Percentiles rank a stretch among this genome's conserved stretches.
Conservation (phyloP, 2,113 vertebrate species). For the Neotoma lepida region DNA sequence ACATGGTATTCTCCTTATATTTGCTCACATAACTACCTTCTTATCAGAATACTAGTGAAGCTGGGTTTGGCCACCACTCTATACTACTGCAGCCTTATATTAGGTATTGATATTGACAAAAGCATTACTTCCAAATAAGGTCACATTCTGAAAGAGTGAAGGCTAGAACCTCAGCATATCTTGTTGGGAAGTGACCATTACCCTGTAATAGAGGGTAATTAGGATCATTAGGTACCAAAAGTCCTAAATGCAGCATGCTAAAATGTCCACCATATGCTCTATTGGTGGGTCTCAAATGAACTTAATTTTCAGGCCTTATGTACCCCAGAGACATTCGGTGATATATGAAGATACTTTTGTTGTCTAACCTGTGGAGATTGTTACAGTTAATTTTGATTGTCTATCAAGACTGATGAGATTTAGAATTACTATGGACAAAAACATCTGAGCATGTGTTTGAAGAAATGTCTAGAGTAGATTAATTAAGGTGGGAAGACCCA, state of each 20-base stretch:
- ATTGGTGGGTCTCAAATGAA: not conserved
- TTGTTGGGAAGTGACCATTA: not conserved
- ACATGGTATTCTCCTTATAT: not conserved
- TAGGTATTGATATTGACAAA: not conserved
- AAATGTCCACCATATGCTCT: not conserved
- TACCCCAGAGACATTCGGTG: not conserved
- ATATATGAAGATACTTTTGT: not conserved
- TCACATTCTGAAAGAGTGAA: not conserved
- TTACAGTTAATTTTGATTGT: not conserved
- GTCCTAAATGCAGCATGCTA: not conserved
- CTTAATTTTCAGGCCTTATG: not conserved
- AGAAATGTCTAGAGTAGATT: not conserved
- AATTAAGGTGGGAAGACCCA: not conserved
- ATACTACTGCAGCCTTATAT: not conserved
- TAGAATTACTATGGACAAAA: not conserved
- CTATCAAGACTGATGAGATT: not conserved
- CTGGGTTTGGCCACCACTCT: not conserved
- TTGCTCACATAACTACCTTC: not conserved
- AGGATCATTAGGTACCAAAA: not conserved
- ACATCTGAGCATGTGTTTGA: not conserved
- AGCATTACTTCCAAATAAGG: not conserved
- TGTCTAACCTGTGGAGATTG: not conserved
- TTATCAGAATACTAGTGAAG: not conserved
- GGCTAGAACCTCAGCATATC: not conserved
- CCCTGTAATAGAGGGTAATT: not conserved